Evolutionary conservation across 2,797 vertebrate species (phyloP), one percentile per base, ranked within the genome.

Genomic region (Tauraco hartlaubi): DNA sequence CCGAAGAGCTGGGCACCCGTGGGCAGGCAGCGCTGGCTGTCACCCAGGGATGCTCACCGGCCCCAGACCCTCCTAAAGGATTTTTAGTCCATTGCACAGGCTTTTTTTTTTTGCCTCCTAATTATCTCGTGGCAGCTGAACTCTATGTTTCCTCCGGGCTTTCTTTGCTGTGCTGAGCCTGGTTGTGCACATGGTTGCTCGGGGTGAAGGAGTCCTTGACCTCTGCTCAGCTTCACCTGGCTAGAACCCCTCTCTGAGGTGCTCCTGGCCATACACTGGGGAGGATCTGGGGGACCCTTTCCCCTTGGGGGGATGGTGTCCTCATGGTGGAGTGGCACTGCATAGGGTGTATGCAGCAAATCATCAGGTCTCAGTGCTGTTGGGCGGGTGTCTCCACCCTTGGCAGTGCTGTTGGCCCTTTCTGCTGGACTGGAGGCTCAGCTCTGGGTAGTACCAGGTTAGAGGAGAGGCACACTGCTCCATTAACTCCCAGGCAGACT

Each of bases 151-250:
- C 25, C 73, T 68, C 0, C 1, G 62, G 61, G 74, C 25, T 96
- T 56, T 55, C 44, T 44, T 64, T 13, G 63, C 44, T 20, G 25
- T 37, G 16, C 55, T 46, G 48, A 67, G 13, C 31, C 56, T 72
- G 18, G 11, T 10, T 25, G 6, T 16, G 4, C 4, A 2, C 9
- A 0, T 5, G 48, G 13, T 15, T 5, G 2, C 23, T 15, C 2
- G 19, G 37, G 46, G 9, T 22, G 41, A 54, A 55, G 68, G 37
- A 55, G 28, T 69, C 68, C n/a, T 52, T 0, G 1, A 1, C 6
- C 17, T 90, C 44, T 82, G 33, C 67, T 56, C 20, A 12, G 3
- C 35, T 62, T 67, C n/a, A 11, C 2, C 20, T 54, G 25, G 9
- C n/a, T 39, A 61, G 56, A 3, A 2, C 11, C 43, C 29, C 4